phyloP scores from a whole-genome alignment of 1,140 invertebrate genomes.

The Pseudomyrmex flavicornis region DNA sequence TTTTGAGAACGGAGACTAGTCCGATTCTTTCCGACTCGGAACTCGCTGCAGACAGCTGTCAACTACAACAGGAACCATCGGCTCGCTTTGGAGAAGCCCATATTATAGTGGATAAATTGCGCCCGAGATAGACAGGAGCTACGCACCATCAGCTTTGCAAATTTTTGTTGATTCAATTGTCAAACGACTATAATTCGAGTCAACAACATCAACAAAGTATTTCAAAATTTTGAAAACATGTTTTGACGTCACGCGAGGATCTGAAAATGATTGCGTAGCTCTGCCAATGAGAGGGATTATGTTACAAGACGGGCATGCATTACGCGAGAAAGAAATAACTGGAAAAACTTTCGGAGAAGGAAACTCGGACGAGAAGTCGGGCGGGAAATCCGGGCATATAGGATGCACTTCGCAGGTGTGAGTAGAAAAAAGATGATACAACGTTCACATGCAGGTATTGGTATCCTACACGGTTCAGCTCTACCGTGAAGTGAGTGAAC shows the following conservation, averaged over 20 bases:
- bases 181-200: not conserved
- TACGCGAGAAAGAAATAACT: conserved; percentile 43
- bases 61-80: conserved; percentile 74
- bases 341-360: not conserved
- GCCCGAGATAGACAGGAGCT: conserved; percentile 62
- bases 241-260: too few species aligned
- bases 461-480: conserved; percentile 73
- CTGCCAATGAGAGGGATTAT: conserved; percentile 42
- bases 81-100: conserved; percentile 74
- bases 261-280: conserved; percentile 53
- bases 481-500: conserved; percentile 58
- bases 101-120: conserved; percentile 71
- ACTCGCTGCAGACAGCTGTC: conserved; percentile 83
- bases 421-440: conserved; percentile 22
- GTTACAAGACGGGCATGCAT: conserved; percentile 69
- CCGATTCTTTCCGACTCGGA: conserved; percentile 73
- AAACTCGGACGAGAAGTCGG: not conserved
- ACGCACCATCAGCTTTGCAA: conserved; percentile 39
- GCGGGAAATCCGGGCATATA: not conserved
- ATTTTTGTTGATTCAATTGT: too few species aligned
- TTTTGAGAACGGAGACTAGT: conserved; percentile 68
- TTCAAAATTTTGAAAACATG: too few species aligned
- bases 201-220: too few species aligned
- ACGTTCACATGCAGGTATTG: conserved; percentile 71
- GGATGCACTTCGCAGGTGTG: conserved; percentile 45